phyloP scores from a whole-genome alignment of 2,888 invertebrate species.

The Drosophila paranaensis region DNA sequence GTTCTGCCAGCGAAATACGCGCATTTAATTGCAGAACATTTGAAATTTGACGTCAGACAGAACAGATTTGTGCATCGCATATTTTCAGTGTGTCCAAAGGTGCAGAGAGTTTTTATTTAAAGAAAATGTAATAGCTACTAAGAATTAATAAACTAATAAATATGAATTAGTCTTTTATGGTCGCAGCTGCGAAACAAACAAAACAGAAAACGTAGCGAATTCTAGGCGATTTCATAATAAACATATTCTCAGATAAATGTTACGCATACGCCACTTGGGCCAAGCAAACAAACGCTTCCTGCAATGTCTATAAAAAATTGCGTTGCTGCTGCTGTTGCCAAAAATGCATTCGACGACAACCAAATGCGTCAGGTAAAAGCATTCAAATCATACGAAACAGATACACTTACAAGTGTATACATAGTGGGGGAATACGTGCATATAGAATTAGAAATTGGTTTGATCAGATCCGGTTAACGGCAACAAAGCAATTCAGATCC shows the following conservation, averaged over 20 bases:
- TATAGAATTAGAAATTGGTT: conserved; percentile 13
- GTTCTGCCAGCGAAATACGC: conserved; percentile 48
- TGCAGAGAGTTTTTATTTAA: background rate
- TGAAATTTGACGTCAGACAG: conserved; percentile 62
- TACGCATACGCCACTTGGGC: conserved; percentile 62
- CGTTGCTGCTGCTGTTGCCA: conserved; percentile 58
- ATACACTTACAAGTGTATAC: background rate
- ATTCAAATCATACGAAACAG: conserved; percentile 30
- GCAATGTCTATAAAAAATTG: conserved; percentile 31
- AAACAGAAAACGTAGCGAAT: background rate
- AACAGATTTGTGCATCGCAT: conserved; percentile 20
- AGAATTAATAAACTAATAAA: background rate
- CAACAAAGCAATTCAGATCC: background rate
- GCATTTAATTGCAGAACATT: conserved; percentile 47
- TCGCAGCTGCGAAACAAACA: background rate
- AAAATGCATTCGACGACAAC: conserved; percentile 38
- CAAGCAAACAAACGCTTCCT: conserved; percentile 48
- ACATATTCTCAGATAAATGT: conserved; percentile 32
- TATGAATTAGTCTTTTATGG: background rate
- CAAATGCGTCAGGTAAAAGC: conserved; percentile 38
- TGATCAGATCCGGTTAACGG: conserved; percentile 7
- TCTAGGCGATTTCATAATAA: conserved; percentile 26
- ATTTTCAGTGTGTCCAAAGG: conserved; percentile 9
- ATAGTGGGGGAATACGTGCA: background rate
- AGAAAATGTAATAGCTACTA: background rate